phyloP scores from a whole-genome alignment of 2,797 vertebrate species.

The Scleropages formosus region DNA sequence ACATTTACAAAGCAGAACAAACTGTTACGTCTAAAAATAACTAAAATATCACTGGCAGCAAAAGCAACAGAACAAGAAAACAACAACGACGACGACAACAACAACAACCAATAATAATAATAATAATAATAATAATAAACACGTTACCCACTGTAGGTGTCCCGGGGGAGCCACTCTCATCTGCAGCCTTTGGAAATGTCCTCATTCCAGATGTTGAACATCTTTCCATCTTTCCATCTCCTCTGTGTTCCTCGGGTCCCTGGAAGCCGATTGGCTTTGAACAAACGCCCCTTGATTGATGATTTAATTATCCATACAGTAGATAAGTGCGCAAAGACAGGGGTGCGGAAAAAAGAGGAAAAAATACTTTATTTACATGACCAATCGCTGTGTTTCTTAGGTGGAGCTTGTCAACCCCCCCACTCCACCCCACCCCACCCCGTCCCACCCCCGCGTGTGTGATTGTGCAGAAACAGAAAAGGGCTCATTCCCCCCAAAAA shows the following conservation, averaged over 20 bases:
- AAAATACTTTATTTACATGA: slow-evolving; percentile 86
- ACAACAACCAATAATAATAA: slow-evolving; percentile 23
- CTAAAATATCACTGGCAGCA: slow-evolving; percentile 3
- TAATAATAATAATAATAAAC: slow-evolving; percentile 41
- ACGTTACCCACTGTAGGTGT: slow-evolving; percentile 68
- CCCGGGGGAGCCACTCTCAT: slow-evolving; percentile 77
- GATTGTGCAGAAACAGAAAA: slow-evolving; percentile 30
- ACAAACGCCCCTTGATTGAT: slow-evolving; percentile 88
- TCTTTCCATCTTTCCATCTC: slow-evolving; percentile 66
- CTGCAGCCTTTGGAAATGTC: slow-evolving; percentile 79
- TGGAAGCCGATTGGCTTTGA: slow-evolving; percentile 80
- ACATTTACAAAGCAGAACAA: background rate
- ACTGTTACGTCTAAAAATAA: background rate
- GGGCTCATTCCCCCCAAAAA: slow-evolving; percentile 24
- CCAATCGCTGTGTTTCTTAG: slow-evolving; percentile 84
- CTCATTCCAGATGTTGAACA: slow-evolving; percentile 82
- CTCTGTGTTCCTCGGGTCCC: slow-evolving; percentile 65
- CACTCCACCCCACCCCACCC: too few relatives aligned
- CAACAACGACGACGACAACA: slow-evolving; percentile 14
- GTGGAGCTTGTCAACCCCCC: slow-evolving; percentile 72
- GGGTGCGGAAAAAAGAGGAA: slow-evolving; percentile 40
- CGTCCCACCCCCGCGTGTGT: slow-evolving; percentile 20
- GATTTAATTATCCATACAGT: slow-evolving; percentile 98
- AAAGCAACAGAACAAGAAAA: background rate
- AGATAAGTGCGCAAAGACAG: slow-evolving; percentile 76